Evolutionary conservation across 2,888 invertebrate species (phyloP), one percentile per base, ranked within the genome.

Genomic region (Colostygia pectinataria): DNA sequence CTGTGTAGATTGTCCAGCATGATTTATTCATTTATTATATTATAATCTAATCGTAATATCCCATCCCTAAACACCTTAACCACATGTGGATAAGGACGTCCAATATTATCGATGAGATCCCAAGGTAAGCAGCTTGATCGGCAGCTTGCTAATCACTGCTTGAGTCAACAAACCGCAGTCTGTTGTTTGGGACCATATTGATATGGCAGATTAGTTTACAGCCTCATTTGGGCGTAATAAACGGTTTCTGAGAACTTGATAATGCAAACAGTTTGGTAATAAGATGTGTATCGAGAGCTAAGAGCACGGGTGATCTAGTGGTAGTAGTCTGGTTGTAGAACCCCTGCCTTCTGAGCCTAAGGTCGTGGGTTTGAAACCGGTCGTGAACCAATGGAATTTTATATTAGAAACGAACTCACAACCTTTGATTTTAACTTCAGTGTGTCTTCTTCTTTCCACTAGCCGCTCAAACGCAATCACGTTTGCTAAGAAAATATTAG

Each of bases 111-210:
- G 43, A 40, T 44, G 37, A 33, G 27, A 44, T 44, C 28, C 20
- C 24, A 29, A 42, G 36, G 38, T 49, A 55, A 48, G 38, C 56
- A 42, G 58, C 55, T 63, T 74, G 74, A 76, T 75, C 54, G 74
- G 72, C 67, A 51, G 66, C 45, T 53, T 58, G 61, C 69, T 76
- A 76, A 76, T 76, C 74, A 71, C 67, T 61, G 60, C 61, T 65
- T 65, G 40, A 20, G 43, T 55, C 43, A 49, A 52, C 43, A 49
- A 34, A 14, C 31, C 25, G 15, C 9, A 9, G 8, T 5, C 20
- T 6, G 6, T 20, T 20, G 20, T n/a, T n/a, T 20, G 20, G 20
- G 20, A 6, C 15, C 24, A 43, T 37, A 44, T 36, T 37, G 36
- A 44, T 44, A 7, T 13, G 10, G 6, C 32, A 38, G 31, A 20